A percentile compares a stretch with the other conserved stretches of the same genome.
These are phyloP conservation scores for Synergus laeviventris DNA, from an alignment of 2,888 invertebrate species.

Conservation along the genomic window DNA sequence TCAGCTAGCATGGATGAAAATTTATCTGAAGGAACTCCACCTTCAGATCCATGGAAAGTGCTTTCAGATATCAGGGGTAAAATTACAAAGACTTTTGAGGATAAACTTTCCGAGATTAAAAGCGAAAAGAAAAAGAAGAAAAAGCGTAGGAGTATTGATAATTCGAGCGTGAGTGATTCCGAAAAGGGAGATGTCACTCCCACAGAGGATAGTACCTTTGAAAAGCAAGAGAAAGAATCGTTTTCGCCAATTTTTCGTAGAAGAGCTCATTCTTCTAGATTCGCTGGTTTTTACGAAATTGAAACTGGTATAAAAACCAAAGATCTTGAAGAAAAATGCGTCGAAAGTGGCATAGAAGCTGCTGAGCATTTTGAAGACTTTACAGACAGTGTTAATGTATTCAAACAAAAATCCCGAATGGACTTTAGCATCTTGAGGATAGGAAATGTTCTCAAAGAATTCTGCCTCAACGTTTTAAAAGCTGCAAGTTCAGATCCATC, in stretches of 20 bases:
- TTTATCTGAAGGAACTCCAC: slow-evolving; percentile 75
- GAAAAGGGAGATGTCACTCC: slow-evolving; percentile 76
- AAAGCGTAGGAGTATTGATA: slow-evolving; percentile 79
- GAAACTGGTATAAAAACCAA: slow-evolving; percentile 72
- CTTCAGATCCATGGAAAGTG: slow-evolving; percentile 84
- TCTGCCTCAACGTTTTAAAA: slow-evolving; percentile 43
- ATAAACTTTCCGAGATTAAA: slow-evolving; percentile 84
- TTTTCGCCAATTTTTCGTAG: slow-evolving; percentile 52
- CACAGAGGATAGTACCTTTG: slow-evolving; percentile 63
- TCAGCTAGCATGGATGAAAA: slow-evolving; percentile 80
- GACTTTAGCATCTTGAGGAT: slow-evolving; percentile 42
- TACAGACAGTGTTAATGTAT: slow-evolving; percentile 26
- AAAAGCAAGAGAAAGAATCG: slow-evolving; percentile 63
- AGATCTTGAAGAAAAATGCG: slow-evolving; percentile 67
- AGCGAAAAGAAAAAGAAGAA: slow-evolving; percentile 77
- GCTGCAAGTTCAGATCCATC: slow-evolving; percentile 37
- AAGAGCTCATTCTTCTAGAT: slow-evolving; percentile 65
- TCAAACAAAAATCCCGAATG: slow-evolving; percentile 38
- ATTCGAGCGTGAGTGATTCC: slow-evolving; percentile 83
- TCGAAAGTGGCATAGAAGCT: slow-evolving; percentile 73
- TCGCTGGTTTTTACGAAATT: slow-evolving; percentile 75
- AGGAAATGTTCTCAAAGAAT: slow-evolving; percentile 42
- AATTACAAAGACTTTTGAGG: slow-evolving; percentile 87
- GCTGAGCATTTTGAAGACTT: slow-evolving; percentile 74
- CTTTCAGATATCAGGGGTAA: slow-evolving; percentile 85